These are phyloP conservation scores for Aplocera efformata DNA, from an alignment of 2,888 invertebrate genomes.

Conservation along the genomic window DNA sequence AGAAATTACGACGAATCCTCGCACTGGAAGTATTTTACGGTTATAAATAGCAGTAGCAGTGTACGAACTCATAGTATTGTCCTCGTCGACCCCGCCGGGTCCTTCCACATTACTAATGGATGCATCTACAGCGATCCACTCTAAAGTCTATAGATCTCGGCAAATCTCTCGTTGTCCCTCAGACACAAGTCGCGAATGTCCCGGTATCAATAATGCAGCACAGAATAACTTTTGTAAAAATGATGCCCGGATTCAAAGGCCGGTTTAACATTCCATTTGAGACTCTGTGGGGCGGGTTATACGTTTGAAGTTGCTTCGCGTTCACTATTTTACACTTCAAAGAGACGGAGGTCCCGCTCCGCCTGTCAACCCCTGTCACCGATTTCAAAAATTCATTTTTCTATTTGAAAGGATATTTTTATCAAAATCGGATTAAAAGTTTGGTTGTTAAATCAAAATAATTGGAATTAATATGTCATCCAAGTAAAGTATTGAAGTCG, in stretches of 20 bases:
- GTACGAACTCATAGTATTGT: not conserved
- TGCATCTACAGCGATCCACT: conserved; percentile 10
- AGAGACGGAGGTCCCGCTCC: conserved; percentile 34
- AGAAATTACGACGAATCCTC: too few species aligned
- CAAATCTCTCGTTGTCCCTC: conserved; percentile 23
- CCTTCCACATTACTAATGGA: conserved; percentile 21
- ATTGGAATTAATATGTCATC: too few species aligned
- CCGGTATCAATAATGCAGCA: conserved; percentile 42
- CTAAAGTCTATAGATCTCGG: conserved; percentile 4
- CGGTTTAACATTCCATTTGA: conserved; percentile 12
- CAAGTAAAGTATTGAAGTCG: too few species aligned
- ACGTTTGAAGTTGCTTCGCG: conserved; percentile 1
- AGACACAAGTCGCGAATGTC: conserved; percentile 37
- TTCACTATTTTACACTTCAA: conserved; percentile 32
- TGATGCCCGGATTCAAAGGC: conserved; percentile 32
- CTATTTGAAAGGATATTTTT: too few species aligned
- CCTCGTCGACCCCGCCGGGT: not conserved
- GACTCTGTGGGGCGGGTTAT: conserved; percentile 14
- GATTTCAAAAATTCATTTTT: too few species aligned
- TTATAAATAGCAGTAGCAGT: too few species aligned
- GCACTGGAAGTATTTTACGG: too few species aligned
- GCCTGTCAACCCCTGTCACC: not conserved
- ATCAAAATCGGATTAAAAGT: too few species aligned
- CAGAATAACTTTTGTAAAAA: conserved; percentile 36
- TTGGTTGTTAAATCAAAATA: too few species aligned